A percentile compares a stretch with the other conserved stretches of the same genome.
These are phyloP conservation scores for Caenorhabditis sinica DNA, from an alignment of 2,888 invertebrate genomes.

Conservation along the genomic window DNA sequence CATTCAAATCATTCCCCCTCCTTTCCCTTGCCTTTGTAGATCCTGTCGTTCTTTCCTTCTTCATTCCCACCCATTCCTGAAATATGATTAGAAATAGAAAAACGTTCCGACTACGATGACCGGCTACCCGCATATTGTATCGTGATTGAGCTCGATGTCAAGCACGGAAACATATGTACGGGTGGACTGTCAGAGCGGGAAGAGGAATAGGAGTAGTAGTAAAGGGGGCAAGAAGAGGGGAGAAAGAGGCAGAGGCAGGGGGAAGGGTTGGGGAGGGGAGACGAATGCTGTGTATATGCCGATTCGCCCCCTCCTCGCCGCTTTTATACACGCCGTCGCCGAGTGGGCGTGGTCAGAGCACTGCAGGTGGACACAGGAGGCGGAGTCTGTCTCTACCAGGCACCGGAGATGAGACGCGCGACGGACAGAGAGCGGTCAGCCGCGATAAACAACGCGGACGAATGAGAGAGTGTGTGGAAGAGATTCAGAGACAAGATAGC, in stretches of 20 bases:
- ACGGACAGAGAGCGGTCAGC: slow-evolving; percentile 49
- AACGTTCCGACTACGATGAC: slow-evolving; percentile 17
- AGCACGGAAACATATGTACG: slow-evolving; percentile 64
- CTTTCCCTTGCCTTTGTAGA: not conserved
- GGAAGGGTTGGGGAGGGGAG: slow-evolving; percentile 7
- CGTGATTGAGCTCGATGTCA: slow-evolving; percentile 56
- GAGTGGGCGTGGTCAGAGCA: slow-evolving; percentile 49
- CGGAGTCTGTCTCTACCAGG: slow-evolving; percentile 52
- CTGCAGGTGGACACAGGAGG: slow-evolving; percentile 50
- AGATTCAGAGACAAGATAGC: slow-evolving; percentile 1
- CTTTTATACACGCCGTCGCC: slow-evolving; percentile 49
- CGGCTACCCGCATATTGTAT: slow-evolving; percentile 58
- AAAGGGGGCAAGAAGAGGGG: not conserved
- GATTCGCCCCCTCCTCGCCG: slow-evolving; percentile 25
- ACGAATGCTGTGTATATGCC: slow-evolving; percentile 46
- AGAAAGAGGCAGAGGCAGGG: slow-evolving; percentile 24
- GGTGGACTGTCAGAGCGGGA: slow-evolving; percentile 50
- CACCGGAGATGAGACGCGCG: slow-evolving; percentile 48
- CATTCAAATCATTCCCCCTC: not conserved
- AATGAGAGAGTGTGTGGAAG: not conserved
- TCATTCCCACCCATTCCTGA: not conserved
- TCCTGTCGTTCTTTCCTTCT: not conserved
- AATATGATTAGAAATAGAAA: not conserved
- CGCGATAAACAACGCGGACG: slow-evolving; percentile 53
- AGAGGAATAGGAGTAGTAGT: slow-evolving; percentile 6